Evolutionary conservation across 2,797 vertebrate genomes (phyloP), one percentile per base, ranked within the genome.

Genomic region (Coranthus polyacanthus): DNA sequence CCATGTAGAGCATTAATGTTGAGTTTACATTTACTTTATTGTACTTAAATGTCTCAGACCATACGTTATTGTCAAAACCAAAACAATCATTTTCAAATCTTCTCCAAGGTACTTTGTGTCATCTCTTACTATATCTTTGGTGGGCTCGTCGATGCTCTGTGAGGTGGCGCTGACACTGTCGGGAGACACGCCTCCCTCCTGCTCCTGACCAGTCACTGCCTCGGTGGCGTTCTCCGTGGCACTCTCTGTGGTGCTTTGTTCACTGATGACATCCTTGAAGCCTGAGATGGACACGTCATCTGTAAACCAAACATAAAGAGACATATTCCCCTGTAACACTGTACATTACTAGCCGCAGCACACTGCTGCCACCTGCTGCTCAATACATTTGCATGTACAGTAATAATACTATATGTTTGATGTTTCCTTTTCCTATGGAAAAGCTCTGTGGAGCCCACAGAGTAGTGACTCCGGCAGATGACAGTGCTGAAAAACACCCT

Each of bases 141-240:
- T 93, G 72, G 91, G 91, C 32, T 98, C 97, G 1, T 95, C 96
- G 20, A 92, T 93, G 88, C 95, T 96, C 85, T 98, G 97, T 51
- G 97, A 98, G 63, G 95, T 90, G 6, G 96, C 95, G 13, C 98
- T 99, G 81, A 95, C 84, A 0, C 94, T 96, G 78, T 99, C 98
- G 12, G 97, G 96, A 64, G 98, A 99, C 38, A 90, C 93, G 38
- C 91, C 95, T 7, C 93, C 95, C 55, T 94, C 95, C 68, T 90
- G 94, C 61, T 95, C 94, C 46, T 73, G 85, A 46, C 75, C 88
- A 61, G 85, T 80, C 11, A 32, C 49, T 3, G 84, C 87, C 73
- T 94, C 92, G 0, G 79, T 86, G 44, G 89, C 82, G 50, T 88
- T 94, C 80, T 96, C 96, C 21, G 90, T 86, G 69, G 89, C 83